A percentile compares a stretch with the other conserved stretches of the same genome.
phyloP scores from a whole-genome alignment of 2,888 invertebrate species.

The Sepiola atlantica region DNA sequence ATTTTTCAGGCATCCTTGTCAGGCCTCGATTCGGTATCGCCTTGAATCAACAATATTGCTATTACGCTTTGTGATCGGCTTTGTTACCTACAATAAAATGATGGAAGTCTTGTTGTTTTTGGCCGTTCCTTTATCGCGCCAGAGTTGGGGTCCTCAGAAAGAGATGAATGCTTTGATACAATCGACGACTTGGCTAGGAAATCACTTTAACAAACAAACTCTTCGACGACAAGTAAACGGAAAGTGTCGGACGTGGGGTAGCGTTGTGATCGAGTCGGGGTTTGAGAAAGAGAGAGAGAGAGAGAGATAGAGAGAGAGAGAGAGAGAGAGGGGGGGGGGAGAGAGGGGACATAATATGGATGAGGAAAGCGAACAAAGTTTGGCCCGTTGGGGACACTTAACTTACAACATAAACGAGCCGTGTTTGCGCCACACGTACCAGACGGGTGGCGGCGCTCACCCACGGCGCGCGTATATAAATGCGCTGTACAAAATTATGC shows the following conservation, averaged over 20 bases:
- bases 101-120: neutral
- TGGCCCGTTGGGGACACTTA: conserved; percentile 32
- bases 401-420: neutral
- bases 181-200: neutral
- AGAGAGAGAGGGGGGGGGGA: neutral
- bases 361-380: neutral
- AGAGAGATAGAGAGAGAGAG: too few species aligned
- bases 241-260: neutral
- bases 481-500: neutral
- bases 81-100: neutral
- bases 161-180: neutral
- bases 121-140: neutral
- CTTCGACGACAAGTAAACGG: conserved; percentile 32
- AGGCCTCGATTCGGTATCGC: too few species aligned
- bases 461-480: conserved; percentile 16
- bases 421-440: neutral
- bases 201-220: neutral
- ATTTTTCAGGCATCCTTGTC: too few species aligned
- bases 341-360: neutral
- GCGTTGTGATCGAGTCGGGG: neutral
- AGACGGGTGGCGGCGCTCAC: conserved; percentile 32
- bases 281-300: too few species aligned
- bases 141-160: neutral
- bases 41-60: neutral
- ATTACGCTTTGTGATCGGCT: neutral